These are phyloP conservation scores for Gymnoscopelus microlampas DNA, from an alignment of 2,797 vertebrate genomes.

Conservation along the genomic window DNA sequence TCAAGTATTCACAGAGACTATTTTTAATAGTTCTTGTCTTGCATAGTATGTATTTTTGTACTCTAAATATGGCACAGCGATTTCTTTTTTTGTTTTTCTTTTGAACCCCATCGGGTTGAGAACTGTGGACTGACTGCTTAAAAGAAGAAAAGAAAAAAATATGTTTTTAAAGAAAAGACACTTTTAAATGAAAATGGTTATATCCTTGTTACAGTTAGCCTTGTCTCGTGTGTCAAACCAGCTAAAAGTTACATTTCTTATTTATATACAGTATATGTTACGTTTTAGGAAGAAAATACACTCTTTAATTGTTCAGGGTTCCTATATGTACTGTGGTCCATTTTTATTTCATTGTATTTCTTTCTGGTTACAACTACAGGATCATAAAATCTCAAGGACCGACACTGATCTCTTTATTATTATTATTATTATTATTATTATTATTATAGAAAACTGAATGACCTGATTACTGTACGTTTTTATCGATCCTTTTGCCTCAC, in stretches of 20 bases:
- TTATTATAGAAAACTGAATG: conserved; percentile 1
- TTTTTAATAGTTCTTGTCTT: conserved; percentile 52
- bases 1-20: conserved; percentile 52
- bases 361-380: conserved; percentile 2
- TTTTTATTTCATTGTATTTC: conserved; percentile 6
- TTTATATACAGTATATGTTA: conserved; percentile 23
- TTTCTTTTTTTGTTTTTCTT: conserved; percentile 23
- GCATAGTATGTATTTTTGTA: conserved; percentile 75
- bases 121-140: conserved; percentile 49
- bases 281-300: conserved; percentile 23
- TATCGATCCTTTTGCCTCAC: background rate
- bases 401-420: conserved; percentile 1
- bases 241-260: conserved; percentile 62
- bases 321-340: conserved; percentile 29
- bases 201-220: conserved; percentile 22
- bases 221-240: conserved; percentile 39
- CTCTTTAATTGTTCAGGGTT: conserved; percentile 31
- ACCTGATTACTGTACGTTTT: background rate
- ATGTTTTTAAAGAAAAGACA: conserved; percentile 45
- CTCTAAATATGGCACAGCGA: conserved; percentile 57
- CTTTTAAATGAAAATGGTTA: conserved; percentile 34
- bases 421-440: background rate
- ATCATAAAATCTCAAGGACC: background rate
- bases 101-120: conserved; percentile 51
- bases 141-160: conserved; percentile 17